Evolutionary conservation across 53 echinoderm and acorn worm genomes (phyloP), one percentile per base, ranked within the genome.

Genomic region (Paracentrotus lividus): DNA sequence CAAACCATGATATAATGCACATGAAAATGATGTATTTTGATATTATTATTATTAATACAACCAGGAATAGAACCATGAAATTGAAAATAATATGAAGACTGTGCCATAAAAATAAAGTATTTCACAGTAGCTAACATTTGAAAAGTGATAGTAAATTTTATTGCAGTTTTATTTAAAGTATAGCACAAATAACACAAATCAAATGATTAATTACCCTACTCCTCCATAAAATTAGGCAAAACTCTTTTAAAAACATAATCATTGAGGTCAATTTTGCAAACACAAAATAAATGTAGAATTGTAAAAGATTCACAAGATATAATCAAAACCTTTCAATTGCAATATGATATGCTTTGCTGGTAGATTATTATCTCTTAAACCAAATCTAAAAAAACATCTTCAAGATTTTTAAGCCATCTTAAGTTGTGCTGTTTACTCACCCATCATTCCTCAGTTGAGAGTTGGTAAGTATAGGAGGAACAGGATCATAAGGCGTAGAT

Each of bases 401-500:
- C n/a, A 61, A 61, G 61, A 24, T n/a, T 61, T 24, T 24, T n/a
- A 61, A 14, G 24, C 31, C 31, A 67, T 59, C 23, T 67, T 8
- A 31, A 31, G 36, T 3, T 40, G 18, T 38, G 36, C 36, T 44
- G 36, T 52, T 58, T 8, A 61, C 92, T 92, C 42, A 92, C 92
- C 59, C 92, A 91, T 61, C 66, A 14, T 75, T 51, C 47, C 38
- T 31, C 52, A 78, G 58, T 24, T 57, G 77, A 20, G 77, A 7
- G 18, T 59, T 43, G 5, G 92, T 57, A 24, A 92, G 92, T 20
- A 92, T 57, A 8, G 92, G 92, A 59, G 92, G 92, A 27, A 92
- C 92, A 2, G 92, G 92, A 57, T 92, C 92, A 57, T 92, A 92
- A 32, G 92, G 92, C 16, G 92, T 92, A 5, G 38, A 51, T 10